Conservation (phyloP, 2,888 invertebrate species). For the Lottia gigantea region DNA sequence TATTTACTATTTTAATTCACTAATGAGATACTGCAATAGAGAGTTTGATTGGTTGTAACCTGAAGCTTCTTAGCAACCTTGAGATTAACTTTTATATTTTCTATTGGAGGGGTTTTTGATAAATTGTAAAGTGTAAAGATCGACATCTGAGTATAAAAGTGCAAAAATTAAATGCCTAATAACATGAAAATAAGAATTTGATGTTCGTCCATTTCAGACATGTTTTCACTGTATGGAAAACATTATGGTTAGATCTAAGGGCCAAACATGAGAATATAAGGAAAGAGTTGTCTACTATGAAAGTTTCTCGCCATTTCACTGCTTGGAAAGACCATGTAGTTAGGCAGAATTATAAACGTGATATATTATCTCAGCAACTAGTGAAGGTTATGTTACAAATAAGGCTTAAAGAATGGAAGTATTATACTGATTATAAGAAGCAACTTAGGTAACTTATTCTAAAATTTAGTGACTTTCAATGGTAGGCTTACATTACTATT, state of each 20-base stretch:
- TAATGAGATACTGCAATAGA: no score
- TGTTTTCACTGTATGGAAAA: constrained; percentile 43
- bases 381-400: constrained; percentile 48
- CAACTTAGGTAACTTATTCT: constrained; percentile 37
- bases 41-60: no score
- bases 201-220: constrained; percentile 31
- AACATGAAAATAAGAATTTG: no score
- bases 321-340: constrained; percentile 47
- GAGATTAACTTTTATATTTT: no score
- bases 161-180: no score
- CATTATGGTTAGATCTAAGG: constrained; percentile 36
- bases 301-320: constrained; percentile 37
- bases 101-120: no score
- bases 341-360: constrained; percentile 37
- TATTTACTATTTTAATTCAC: no score
- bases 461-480: no score
- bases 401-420: constrained; percentile 39
- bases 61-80: no score
- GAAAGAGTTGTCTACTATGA: constrained; percentile 33
- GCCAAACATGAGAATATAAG: constrained; percentile 39
- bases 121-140: no score
- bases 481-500: no score
- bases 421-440: constrained; percentile 41
- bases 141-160: no score
- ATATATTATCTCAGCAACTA: constrained; percentile 41